Evolutionary conservation across 2,888 invertebrate genomes (phyloP).

Genomic region (Hermaeophaga mercurialis): DNA sequence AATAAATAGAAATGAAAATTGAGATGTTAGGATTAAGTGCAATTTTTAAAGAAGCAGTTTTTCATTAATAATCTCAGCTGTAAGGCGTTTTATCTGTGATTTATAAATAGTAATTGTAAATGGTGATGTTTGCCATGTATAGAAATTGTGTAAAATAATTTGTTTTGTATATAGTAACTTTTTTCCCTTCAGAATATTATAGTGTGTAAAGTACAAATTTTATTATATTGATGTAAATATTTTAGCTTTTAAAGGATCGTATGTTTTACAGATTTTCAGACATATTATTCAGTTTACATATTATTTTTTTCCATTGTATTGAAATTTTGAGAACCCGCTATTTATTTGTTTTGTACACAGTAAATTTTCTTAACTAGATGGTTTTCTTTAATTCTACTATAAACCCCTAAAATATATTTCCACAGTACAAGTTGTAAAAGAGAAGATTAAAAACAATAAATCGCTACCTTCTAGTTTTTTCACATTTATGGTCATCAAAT

Average conservation of each 20-base stretch:
- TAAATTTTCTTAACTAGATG: not conserved
- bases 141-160: constrained; percentile 9
- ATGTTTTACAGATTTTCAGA: not conserved
- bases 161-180: constrained; percentile 10
- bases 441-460: no score
- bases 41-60: not conserved
- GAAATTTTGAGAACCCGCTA: not conserved
- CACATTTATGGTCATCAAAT: no score
- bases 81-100: constrained; percentile 23
- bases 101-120: constrained; percentile 11
- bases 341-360: not conserved
- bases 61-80: not conserved
- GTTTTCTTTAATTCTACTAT: no score
- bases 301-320: not conserved
- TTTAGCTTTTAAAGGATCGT: not conserved
- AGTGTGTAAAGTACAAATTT: constrained; percentile 12
- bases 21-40: not conserved
- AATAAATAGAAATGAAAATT: not conserved
- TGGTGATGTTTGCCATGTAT: constrained; percentile 1
- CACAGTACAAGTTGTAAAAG: no score
- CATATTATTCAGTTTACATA: not conserved
- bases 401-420: no score
- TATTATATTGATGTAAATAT: not conserved
- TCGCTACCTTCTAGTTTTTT: no score
- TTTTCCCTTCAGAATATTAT: not conserved